Evolutionary conservation across 1,140 invertebrate genomes (phyloP).

Genomic region (Orchesella cincta): DNA sequence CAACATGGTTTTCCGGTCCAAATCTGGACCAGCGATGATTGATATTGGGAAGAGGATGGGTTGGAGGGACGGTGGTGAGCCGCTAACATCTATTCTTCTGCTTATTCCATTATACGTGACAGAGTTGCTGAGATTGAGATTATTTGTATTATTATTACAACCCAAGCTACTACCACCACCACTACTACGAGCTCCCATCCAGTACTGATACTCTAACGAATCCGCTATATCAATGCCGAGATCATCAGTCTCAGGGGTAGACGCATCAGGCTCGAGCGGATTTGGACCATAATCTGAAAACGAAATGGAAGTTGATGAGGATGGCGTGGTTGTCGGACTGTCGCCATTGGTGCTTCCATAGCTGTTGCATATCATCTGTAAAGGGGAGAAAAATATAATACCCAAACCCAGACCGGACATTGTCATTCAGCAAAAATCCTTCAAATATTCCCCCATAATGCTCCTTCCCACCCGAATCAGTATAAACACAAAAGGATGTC

Average conservation of each 20-base stretch:
- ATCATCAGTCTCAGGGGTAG: not conserved
- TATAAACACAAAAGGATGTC: not conserved
- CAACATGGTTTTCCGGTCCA: not conserved
- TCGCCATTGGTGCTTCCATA: not conserved
- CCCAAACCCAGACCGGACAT: not conserved
- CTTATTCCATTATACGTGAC: not conserved
- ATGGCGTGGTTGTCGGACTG: not conserved
- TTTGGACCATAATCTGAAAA: not conserved
- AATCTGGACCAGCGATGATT: not conserved
- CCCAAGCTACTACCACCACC: not conserved
- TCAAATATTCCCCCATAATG: not conserved
- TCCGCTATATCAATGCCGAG: not conserved
- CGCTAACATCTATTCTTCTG: not conserved
- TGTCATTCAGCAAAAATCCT: not conserved
- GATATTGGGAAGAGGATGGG: slow-evolving; percentile 5
- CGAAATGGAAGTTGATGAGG: not conserved
- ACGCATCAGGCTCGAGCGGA: not conserved
- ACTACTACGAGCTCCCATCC: not conserved
- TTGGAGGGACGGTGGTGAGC: not conserved
- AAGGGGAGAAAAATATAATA: not conserved
- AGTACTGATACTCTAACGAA: not conserved
- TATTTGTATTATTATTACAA: slow-evolving; percentile 17
- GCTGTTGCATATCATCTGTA: slow-evolving; percentile 20
- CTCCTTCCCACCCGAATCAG: not conserved
- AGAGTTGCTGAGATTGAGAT: not conserved